Percentiles rank a stretch among this genome's conserved stretches.
Conservation (phyloP, 2,888 invertebrate species). For the Camponotus fellah region DNA sequence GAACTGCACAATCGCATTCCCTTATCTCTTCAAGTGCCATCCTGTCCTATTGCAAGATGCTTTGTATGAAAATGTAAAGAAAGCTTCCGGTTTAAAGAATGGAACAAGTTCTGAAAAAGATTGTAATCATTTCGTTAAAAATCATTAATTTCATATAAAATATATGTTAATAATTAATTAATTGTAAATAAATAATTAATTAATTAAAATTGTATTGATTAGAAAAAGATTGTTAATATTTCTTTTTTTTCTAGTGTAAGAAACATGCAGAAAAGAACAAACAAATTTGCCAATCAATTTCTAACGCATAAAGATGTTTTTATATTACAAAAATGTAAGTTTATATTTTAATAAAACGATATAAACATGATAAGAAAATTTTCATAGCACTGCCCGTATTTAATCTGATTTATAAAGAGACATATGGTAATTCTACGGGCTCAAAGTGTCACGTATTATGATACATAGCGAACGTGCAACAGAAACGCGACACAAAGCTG, state of each 20-base stretch:
- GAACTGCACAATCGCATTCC: background rate
- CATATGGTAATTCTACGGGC: slow-evolving; percentile 22
- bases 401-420: slow-evolving; percentile 25
- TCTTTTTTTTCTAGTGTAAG: background rate
- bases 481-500: slow-evolving; percentile 33
- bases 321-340: background rate
- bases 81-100: background rate
- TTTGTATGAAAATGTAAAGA: slow-evolving; percentile 1
- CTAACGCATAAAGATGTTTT: background rate
- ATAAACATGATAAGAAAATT: slow-evolving; percentile 22
- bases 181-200: background rate
- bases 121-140: background rate
- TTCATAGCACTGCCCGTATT: background rate
- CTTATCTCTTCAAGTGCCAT: background rate
- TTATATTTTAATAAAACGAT: background rate
- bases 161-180: background rate
- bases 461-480: slow-evolving; percentile 22
- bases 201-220: background rate
- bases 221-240: background rate
- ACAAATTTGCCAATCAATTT: background rate
- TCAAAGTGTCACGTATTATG: slow-evolving; percentile 17
- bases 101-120: background rate
- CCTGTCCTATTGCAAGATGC: background rate
- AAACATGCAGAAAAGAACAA: background rate
- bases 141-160: background rate